These are phyloP conservation scores for Drosophila pseudoananassae DNA, from an alignment of 1,140 invertebrate genomes.

Conservation along the genomic window DNA sequence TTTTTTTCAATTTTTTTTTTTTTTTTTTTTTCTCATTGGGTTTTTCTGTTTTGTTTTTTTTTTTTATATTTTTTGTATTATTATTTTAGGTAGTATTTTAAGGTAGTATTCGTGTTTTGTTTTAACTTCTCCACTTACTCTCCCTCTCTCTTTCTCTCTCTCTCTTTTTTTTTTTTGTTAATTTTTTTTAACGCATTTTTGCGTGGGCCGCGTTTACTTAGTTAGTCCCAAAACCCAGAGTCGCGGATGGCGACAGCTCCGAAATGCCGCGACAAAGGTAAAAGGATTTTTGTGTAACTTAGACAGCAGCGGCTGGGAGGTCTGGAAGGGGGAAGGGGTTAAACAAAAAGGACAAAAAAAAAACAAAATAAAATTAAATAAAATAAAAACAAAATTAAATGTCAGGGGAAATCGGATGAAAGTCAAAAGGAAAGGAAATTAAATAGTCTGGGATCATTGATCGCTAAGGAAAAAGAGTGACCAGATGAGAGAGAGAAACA, in stretches of 20 bases:
- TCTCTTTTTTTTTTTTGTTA: constrained; percentile 40
- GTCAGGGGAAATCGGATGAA: background rate
- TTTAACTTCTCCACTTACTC: constrained; percentile 3
- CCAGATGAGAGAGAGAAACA: background rate
- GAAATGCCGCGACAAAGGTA: constrained; percentile 64
- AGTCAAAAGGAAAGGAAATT: background rate
- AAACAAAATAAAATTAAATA: constrained; percentile 49
- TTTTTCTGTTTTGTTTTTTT: constrained; percentile 9
- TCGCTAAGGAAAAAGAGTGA: constrained; percentile 5
- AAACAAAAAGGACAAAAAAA: constrained; percentile 10
- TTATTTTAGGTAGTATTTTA: constrained; percentile 19
- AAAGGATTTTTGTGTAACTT: constrained; percentile 68
- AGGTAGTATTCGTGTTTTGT: constrained; percentile 21
- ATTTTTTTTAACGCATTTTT: constrained; percentile 74
- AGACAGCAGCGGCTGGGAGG: constrained; percentile 12
- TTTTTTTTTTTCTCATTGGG: constrained; percentile 8
- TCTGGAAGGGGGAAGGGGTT: background rate
- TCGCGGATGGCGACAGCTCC: constrained; percentile 54
- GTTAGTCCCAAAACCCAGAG: constrained; percentile 40
- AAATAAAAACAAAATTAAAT: constrained; percentile 6
- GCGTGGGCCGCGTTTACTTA: constrained; percentile 50
- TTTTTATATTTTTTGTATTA: constrained; percentile 12
- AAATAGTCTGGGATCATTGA: constrained; percentile 35
- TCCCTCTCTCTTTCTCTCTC: too few species aligned
- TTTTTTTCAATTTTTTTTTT: constrained; percentile 51